A percentile compares a stretch with the other conserved stretches of the same genome.
These are phyloP conservation scores for Venustaconcha ellipsiformis DNA, from an alignment of 1,140 invertebrate genomes.

Conservation along the genomic window DNA sequence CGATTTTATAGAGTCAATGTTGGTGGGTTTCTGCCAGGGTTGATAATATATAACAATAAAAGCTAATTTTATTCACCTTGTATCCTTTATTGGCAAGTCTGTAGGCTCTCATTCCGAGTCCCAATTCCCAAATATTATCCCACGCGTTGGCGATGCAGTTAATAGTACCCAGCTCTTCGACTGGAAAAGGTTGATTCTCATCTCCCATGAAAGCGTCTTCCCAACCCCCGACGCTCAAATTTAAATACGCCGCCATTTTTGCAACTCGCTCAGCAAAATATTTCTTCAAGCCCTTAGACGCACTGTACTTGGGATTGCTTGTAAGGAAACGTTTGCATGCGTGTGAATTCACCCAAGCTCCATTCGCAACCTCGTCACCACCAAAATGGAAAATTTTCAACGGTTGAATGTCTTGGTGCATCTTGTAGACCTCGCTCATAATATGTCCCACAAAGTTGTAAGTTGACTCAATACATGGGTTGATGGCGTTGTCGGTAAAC, in stretches of 20 bases:
- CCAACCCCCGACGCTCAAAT: slow-evolving; percentile 37
- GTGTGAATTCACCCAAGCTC: slow-evolving; percentile 49
- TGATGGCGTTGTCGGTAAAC: slow-evolving; percentile 46
- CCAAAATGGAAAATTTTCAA: slow-evolving; percentile 62
- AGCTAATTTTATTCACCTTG: slow-evolving; percentile 35
- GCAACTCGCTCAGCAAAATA: slow-evolving; percentile 27
- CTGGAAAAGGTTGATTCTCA: slow-evolving; percentile 17
- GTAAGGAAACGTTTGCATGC: slow-evolving; percentile 33
- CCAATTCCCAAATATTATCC: slow-evolving; percentile 66
- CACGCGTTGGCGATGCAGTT: slow-evolving; percentile 52
- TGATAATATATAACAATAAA: too few species aligned
- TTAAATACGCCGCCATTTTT: slow-evolving; percentile 7
- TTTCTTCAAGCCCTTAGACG: slow-evolving; percentile 30
- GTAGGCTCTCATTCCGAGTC: slow-evolving; percentile 41
- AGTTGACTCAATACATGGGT: slow-evolving; percentile 42
- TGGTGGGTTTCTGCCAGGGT: too few species aligned
- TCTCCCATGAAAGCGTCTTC: slow-evolving; percentile 45
- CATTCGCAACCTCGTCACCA: slow-evolving; percentile 61
- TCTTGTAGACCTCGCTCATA: slow-evolving; percentile 31
- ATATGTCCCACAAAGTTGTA: slow-evolving; percentile 38
- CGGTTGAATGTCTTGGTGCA: slow-evolving; percentile 50
- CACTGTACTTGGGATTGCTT: slow-evolving; percentile 10
- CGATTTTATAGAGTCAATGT: too few species aligned
- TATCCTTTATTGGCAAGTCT: slow-evolving; percentile 50
- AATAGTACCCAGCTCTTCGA: slow-evolving; percentile 9